Percentiles rank a stretch among this genome's conserved stretches.
Conservation (phyloP, 1,140 invertebrate genomes). For the Melanaphis sacchari region DNA sequence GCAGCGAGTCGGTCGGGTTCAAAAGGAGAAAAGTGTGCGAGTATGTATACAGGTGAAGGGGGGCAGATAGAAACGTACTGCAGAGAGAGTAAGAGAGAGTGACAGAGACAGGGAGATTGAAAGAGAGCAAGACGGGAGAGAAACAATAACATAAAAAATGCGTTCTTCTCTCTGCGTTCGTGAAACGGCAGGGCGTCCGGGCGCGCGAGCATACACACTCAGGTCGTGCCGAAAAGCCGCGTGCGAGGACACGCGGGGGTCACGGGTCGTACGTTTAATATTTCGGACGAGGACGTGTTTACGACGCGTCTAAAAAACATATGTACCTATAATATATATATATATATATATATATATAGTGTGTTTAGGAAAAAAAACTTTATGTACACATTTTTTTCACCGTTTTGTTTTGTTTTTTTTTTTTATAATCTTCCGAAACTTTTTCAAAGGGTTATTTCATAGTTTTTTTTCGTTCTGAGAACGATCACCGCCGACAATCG, state of each 20-base stretch:
- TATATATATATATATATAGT: neutral
- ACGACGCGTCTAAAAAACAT: slow-evolving; percentile 52
- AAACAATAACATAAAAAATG: slow-evolving; percentile 57
- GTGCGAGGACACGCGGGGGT: slow-evolving; percentile 44
- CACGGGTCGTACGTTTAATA: slow-evolving; percentile 46
- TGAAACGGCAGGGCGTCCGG: slow-evolving; percentile 56
- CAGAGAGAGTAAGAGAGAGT: neutral
- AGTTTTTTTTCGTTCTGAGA: neutral
- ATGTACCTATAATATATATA: neutral
- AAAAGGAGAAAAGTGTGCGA: slow-evolving; percentile 50
- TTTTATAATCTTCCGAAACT: slow-evolving; percentile 45
- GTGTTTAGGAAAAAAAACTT: neutral
- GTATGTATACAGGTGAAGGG: neutral
- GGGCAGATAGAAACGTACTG: neutral
- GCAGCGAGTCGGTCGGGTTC: slow-evolving; percentile 41
- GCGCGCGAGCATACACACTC: neutral
- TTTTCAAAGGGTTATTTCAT: slow-evolving; percentile 42
- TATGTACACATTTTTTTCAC: slow-evolving; percentile 13
- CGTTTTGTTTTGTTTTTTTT: slow-evolving; percentile 3
- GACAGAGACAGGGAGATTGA: neutral
- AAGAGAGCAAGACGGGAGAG: slow-evolving; percentile 26
- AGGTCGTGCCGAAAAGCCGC: slow-evolving; percentile 56
- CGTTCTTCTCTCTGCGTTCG: slow-evolving; percentile 37
- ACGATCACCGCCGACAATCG: slow-evolving; percentile 38
- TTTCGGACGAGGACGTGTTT: slow-evolving; percentile 57